phyloP scores from a whole-genome alignment of 64 coral and sea anemone species.

The Pocillopora damicornis region DNA sequence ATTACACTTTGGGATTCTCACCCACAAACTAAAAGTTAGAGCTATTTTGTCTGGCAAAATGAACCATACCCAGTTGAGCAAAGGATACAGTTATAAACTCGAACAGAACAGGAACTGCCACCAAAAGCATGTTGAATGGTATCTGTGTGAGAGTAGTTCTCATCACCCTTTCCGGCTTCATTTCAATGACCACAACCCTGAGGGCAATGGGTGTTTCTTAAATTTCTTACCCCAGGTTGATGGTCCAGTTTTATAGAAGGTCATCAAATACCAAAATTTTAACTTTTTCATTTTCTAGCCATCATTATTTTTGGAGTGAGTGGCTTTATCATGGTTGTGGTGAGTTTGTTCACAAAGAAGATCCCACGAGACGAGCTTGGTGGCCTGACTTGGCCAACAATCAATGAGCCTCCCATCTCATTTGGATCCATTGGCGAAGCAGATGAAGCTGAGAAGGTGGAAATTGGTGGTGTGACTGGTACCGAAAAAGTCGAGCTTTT shows the following conservation, averaged over 20 bases:
- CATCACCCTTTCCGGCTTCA: too few relatives aligned
- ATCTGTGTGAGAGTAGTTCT: too few relatives aligned
- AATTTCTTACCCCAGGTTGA: too few relatives aligned
- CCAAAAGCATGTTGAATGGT: too few relatives aligned
- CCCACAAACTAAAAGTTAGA: too few relatives aligned
- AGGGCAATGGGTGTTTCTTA: too few relatives aligned
- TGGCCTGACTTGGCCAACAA: slow-evolving; percentile 87
- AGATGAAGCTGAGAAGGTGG: background rate
- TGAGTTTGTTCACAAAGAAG: slow-evolving; percentile 80
- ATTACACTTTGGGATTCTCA: too few relatives aligned
- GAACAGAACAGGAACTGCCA: too few relatives aligned
- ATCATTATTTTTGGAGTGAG: slow-evolving; percentile 80
- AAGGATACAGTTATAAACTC: background rate
- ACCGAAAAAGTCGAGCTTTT: slow-evolving; percentile 25
- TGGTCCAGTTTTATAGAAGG: too few relatives aligned
- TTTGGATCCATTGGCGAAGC: slow-evolving; percentile 40
- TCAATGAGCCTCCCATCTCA: slow-evolving; percentile 75
- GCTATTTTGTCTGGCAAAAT: too few relatives aligned
- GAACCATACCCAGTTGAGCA: background rate
- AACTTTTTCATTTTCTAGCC: slow-evolving; percentile 24
- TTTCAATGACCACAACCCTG: too few relatives aligned
- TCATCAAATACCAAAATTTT: background rate
- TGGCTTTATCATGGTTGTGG: slow-evolving; percentile 68
- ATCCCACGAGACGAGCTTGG: slow-evolving; percentile 83
- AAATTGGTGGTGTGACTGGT: slow-evolving; percentile 1